phyloP scores from a whole-genome alignment of 2,888 invertebrate species.

The Ecliptopera silaceata region DNA sequence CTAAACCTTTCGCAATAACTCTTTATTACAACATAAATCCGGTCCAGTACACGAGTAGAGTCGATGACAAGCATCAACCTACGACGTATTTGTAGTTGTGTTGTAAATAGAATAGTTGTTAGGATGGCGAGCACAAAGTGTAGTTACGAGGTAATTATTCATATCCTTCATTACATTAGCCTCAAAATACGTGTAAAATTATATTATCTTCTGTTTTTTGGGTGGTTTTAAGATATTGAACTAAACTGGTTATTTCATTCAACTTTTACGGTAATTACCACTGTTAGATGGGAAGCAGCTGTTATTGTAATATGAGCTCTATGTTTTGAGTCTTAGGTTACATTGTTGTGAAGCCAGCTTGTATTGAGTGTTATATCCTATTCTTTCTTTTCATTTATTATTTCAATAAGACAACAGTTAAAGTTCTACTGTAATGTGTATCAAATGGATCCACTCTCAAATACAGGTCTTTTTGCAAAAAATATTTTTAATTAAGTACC shows the following conservation, averaged over 20 bases:
- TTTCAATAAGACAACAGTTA: no score
- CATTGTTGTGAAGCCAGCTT: constrained; percentile 3
- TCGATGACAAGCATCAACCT: constrained; percentile 56
- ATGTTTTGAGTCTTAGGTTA: constrained; percentile 3
- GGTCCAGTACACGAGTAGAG: constrained; percentile 33
- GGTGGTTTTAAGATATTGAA: background rate
- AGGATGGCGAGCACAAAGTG: constrained; percentile 64
- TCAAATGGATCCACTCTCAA: constrained; percentile 8
- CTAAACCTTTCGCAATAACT: background rate
- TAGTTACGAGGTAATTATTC: constrained; percentile 61
- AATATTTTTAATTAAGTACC: no score
- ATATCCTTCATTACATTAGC: background rate
- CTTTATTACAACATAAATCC: constrained; percentile 40
- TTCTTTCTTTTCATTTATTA: background rate
- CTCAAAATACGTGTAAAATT: background rate
- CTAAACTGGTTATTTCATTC: background rate
- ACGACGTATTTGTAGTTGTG: constrained; percentile 52
- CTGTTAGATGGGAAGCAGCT: background rate
- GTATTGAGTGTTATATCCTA: constrained; percentile 1
- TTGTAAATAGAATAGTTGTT: constrained; percentile 48
- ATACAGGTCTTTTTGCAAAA: constrained; percentile 1
- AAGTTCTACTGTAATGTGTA: no score
- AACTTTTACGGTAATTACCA: background rate
- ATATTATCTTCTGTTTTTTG: background rate
- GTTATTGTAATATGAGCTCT: constrained; percentile 14